phyloP scores from a whole-genome alignment of 2,113 vertebrate species.

The Lagopus muta region DNA sequence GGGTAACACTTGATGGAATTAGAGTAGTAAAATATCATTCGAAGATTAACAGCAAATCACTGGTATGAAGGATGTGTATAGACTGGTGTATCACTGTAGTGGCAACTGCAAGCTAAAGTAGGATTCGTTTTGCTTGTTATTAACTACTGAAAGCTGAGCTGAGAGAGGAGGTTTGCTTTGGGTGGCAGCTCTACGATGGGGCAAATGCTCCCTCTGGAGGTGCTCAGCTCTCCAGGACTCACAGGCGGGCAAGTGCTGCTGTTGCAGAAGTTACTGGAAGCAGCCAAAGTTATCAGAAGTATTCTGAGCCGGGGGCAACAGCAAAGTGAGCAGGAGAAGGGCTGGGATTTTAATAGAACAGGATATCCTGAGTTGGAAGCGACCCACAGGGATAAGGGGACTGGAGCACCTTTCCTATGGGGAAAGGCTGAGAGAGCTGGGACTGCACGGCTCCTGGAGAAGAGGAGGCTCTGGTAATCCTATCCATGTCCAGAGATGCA shows the following conservation, averaged over 20 bases:
- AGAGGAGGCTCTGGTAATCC: not conserved
- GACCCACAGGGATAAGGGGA: not conserved
- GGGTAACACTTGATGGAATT: not conserved
- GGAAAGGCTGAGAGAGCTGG: not conserved
- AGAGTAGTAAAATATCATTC: not conserved
- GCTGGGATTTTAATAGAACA: not conserved
- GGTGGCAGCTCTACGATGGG: not conserved
- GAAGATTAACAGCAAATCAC: not conserved
- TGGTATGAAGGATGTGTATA: not conserved
- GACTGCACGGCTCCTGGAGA: not conserved
- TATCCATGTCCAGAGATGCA: not conserved
- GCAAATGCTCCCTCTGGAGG: conserved; percentile 67
- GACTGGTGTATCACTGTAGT: too few species aligned
- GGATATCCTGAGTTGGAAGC: not conserved
- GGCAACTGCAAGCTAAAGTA: not conserved
- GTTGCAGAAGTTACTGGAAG: not conserved
- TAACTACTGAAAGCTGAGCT: not conserved
- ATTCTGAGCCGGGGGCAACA: not conserved
- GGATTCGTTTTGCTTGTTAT: not conserved
- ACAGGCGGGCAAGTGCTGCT: not conserved
- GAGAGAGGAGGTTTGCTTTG: not conserved
- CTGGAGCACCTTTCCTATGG: not conserved
- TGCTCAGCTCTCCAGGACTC: accelerated
- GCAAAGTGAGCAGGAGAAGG: not conserved
- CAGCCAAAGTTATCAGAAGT: not conserved